A percentile compares a stretch with the other conserved stretches of the same genome.
These are phyloP conservation scores for Cephus cinctus DNA, from an alignment of 1,140 invertebrate genomes.

Conservation along the genomic window DNA sequence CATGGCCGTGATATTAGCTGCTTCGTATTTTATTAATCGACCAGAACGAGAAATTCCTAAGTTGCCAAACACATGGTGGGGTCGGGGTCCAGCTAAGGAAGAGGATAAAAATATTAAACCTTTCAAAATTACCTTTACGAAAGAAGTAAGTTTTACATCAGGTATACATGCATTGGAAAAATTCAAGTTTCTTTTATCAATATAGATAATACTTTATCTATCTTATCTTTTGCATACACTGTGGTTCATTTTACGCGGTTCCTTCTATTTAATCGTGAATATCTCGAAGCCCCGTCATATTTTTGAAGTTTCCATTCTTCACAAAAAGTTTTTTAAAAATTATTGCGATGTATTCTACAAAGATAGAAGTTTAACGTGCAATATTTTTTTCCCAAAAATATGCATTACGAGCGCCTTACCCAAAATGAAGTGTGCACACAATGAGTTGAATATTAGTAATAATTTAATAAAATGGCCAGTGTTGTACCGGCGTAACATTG, in stretches of 20 bases:
- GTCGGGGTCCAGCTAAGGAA: conserved; percentile 35
- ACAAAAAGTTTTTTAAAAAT: not conserved
- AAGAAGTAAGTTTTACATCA: conserved; percentile 44
- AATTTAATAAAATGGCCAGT: not conserved
- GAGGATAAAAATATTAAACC: conserved; percentile 49
- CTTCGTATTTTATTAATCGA: conserved; percentile 15
- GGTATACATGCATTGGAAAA: too few species aligned
- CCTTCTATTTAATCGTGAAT: not conserved
- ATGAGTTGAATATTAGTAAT: not conserved
- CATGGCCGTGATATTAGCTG: not conserved
- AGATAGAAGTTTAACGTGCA: too few species aligned
- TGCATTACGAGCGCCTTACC: too few species aligned
- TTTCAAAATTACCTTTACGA: conserved; percentile 55
- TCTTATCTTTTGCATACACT: not conserved
- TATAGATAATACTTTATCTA: not conserved
- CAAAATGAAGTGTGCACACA: not conserved
- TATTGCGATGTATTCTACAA: too few species aligned
- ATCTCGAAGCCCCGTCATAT: not conserved
- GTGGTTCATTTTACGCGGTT: not conserved
- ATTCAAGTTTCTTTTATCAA: too few species aligned
- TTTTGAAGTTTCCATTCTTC: not conserved
- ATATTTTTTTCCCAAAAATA: too few species aligned
- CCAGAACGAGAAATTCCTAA: conserved; percentile 16
- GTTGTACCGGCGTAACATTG: not conserved
- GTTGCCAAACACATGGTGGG: conserved; percentile 54